phyloP scores from a whole-genome alignment of 2,888 invertebrate species.

The Oxytorus armatus region DNA sequence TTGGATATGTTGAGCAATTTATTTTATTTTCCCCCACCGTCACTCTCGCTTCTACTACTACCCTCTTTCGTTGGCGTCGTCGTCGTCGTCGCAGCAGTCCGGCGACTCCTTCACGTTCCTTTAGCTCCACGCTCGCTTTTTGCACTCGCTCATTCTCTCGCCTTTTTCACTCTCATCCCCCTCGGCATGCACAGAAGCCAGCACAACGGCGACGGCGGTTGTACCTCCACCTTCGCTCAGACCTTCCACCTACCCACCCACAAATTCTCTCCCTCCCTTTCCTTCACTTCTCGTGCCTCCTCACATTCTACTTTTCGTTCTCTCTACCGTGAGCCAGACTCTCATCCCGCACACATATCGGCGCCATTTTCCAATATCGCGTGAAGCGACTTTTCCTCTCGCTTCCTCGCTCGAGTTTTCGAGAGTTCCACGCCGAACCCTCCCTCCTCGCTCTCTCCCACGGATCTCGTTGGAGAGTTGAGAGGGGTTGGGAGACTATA shows the following conservation, averaged over 20 bases:
- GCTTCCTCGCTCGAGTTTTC: constrained; percentile 68
- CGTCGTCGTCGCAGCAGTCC: constrained; percentile 51
- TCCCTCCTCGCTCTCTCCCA: constrained; percentile 67
- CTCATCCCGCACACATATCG: constrained; percentile 74
- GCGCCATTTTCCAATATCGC: constrained; percentile 84
- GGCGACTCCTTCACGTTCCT: constrained; percentile 56
- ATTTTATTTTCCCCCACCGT: constrained; percentile 81
- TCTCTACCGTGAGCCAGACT: constrained; percentile 43
- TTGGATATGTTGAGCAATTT: constrained; percentile 84
- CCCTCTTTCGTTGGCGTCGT: constrained; percentile 38
- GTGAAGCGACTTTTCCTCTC: constrained; percentile 76
- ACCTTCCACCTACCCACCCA: constrained; percentile 64
- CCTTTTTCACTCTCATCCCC: constrained; percentile 41
- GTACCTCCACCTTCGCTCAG: constrained; percentile 57
- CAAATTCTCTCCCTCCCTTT: constrained; percentile 47
- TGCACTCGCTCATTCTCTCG: constrained; percentile 55
- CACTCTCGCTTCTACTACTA: constrained; percentile 42
- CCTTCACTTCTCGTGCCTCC: constrained; percentile 14
- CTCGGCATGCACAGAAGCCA: constrained; percentile 50
- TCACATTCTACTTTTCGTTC: constrained; percentile 53
- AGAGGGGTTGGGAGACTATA: constrained; percentile 29
- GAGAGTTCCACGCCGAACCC: constrained; percentile 55
- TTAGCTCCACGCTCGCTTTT: constrained; percentile 51
- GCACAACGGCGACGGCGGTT: constrained; percentile 41
- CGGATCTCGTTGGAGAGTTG: constrained; percentile 61